These are phyloP conservation scores for Pionites leucogaster DNA, from an alignment of 2,113 vertebrate species.

Conservation along the genomic window DNA sequence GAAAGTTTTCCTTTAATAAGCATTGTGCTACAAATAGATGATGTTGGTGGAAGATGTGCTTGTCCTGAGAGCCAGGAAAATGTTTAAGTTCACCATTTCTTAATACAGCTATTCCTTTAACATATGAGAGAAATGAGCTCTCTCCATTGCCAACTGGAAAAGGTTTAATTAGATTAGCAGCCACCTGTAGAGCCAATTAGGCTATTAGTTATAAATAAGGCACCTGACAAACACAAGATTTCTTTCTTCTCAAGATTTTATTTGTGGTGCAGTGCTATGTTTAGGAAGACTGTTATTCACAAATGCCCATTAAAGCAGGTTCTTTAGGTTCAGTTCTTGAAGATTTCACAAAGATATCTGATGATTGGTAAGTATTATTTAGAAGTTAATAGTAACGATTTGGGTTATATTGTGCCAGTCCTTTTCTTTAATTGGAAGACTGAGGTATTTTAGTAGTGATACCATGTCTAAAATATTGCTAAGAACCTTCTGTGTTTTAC, in stretches of 20 bases:
- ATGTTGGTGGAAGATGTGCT: not conserved
- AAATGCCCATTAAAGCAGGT: not conserved
- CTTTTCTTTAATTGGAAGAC: not conserved
- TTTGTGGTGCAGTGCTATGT: fast-evolving
- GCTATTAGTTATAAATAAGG: not conserved
- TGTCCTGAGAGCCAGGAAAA: not conserved
- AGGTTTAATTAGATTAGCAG: not conserved
- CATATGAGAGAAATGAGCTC: not conserved
- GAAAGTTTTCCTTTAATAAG: not conserved
- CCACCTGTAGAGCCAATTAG: not conserved
- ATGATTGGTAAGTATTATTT: not conserved
- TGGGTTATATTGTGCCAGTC: not conserved
- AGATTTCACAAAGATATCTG: not conserved
- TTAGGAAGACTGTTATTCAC: not conserved
- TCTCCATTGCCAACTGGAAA: not conserved
- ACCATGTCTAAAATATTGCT: not conserved
- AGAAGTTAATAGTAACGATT: not conserved
- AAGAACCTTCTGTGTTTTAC: not conserved
- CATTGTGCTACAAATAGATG: not conserved
- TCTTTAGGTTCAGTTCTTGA: not conserved
- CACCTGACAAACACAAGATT: fast-evolving
- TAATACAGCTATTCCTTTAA: not conserved
- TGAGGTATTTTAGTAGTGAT: not conserved
- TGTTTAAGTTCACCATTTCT: not conserved
- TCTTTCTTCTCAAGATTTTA: not conserved